Evolutionary conservation across 2,113 vertebrate genomes (phyloP).

Genomic region (Syngnathoides biaculeatus): DNA sequence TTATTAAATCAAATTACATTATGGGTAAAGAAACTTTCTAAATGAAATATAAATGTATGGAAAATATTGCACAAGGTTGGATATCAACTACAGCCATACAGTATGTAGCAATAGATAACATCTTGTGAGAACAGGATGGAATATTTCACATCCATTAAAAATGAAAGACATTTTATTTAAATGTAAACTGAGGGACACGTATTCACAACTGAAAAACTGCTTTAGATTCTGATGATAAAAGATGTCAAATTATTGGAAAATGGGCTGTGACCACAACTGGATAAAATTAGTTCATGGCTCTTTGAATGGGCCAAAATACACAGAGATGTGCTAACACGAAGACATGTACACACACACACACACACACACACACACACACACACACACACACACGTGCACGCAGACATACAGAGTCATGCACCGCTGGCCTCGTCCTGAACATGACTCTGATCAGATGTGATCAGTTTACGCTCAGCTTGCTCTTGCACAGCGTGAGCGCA

Average conservation of each 20-base stretch:
- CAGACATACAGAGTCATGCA: conserved; percentile 9
- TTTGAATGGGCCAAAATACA: conserved; percentile 29
- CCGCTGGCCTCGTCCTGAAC: conserved; percentile 50
- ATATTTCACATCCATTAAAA: background rate
- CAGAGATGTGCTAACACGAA: background rate
- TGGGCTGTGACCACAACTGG: conserved; percentile 38
- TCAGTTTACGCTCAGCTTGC: conserved; percentile 63
- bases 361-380: conserved; percentile 11
- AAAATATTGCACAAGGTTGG: background rate
- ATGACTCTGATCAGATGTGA: conserved; percentile 59
- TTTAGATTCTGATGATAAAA: conserved; percentile 28
- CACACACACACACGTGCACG: conserved; percentile 9
- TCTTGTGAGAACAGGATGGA: background rate
- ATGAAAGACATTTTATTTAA: background rate
- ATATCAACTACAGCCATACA: background rate
- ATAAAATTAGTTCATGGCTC: conserved; percentile 55
- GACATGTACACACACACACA: background rate
- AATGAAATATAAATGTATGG: background rate
- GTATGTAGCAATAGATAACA: background rate
- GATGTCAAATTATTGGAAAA: conserved; percentile 52
- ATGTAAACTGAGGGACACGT: background rate
- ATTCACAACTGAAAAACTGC: conserved; percentile 1
- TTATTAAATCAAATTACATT: background rate
- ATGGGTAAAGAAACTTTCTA: background rate
- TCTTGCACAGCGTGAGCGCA: conserved; percentile 49